A percentile compares a stretch with the other conserved stretches of the same genome.
These are phyloP conservation scores for Pseudococcus viburni DNA, from an alignment of 2,888 invertebrate genomes.

Conservation along the genomic window DNA sequence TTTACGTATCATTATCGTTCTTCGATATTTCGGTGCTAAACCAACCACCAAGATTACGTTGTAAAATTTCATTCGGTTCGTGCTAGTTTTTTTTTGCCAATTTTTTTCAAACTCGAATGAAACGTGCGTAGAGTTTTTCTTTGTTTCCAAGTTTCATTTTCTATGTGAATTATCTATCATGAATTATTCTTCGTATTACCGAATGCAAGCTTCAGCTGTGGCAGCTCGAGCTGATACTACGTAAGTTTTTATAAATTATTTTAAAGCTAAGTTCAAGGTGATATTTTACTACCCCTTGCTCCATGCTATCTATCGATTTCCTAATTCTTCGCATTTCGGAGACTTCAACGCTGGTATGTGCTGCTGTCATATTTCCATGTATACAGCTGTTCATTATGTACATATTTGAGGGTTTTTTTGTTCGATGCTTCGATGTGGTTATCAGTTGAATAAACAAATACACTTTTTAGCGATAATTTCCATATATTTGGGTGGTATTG, in stretches of 20 bases:
- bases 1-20: conserved; percentile 51
- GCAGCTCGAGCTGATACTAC: conserved; percentile 65
- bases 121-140: neutral
- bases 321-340: neutral
- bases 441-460: conserved; percentile 9
- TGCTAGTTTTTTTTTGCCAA: conserved; percentile 29
- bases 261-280: neutral
- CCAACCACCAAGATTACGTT: neutral
- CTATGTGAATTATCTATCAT: neutral
- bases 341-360: conserved; percentile 55
- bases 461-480: conserved; percentile 5
- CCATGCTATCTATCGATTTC: neutral
- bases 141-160: neutral
- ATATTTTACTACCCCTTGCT: neutral
- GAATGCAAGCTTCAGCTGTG: conserved; percentile 58
- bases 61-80: neutral
- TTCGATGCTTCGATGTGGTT: neutral
- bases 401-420: neutral
- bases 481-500: conserved; percentile 11
- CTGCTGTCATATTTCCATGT: neutral
- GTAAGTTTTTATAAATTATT: conserved; percentile 45
- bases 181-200: conserved; percentile 61
- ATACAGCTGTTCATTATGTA: conserved; percentile 20
- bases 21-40: neutral
- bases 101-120: neutral